Percentiles rank a stretch among this genome's conserved stretches.
Conservation (phyloP, 2,113 vertebrate species). For the Eleginops maclovinus region DNA sequence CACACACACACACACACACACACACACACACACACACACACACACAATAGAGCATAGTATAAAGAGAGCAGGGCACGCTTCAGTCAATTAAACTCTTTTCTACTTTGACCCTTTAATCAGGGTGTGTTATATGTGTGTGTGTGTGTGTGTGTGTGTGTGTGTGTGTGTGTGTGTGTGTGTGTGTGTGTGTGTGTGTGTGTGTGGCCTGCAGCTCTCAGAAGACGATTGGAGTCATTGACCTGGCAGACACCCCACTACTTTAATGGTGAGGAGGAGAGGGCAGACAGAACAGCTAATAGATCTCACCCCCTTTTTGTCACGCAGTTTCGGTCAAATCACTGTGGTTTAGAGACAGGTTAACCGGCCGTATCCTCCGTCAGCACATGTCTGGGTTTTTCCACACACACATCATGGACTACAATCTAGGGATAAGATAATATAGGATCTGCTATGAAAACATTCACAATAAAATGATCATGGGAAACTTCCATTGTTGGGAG, state of each 20-base stretch:
- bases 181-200: not conserved
- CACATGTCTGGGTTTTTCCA: not conserved
- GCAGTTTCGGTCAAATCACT: not conserved
- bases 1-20: no score
- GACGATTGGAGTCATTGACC: constrained; percentile 43
- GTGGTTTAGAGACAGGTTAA: not conserved
- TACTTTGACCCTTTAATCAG: constrained; percentile 19
- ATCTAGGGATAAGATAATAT: not conserved
- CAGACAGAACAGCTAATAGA: not conserved
- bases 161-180: constrained; percentile 1
- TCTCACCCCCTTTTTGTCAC: constrained; percentile 5
- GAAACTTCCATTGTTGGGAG: no score
- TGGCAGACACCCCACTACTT: constrained; percentile 21
- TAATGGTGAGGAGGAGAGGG: constrained; percentile 4
- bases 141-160: not conserved
- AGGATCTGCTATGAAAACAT: no score
- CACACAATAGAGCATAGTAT: no score
- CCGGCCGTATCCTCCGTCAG: not conserved
- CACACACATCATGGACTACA: not conserved
- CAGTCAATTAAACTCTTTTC: constrained; percentile 41
- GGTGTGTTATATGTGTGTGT: not conserved
- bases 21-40: no score
- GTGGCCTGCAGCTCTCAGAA: constrained; percentile 25
- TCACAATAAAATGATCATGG: no score
- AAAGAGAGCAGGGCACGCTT: constrained; percentile 29